Evolutionary conservation across 2,113 vertebrate species (phyloP).

Genomic region (Origma solitaria): DNA sequence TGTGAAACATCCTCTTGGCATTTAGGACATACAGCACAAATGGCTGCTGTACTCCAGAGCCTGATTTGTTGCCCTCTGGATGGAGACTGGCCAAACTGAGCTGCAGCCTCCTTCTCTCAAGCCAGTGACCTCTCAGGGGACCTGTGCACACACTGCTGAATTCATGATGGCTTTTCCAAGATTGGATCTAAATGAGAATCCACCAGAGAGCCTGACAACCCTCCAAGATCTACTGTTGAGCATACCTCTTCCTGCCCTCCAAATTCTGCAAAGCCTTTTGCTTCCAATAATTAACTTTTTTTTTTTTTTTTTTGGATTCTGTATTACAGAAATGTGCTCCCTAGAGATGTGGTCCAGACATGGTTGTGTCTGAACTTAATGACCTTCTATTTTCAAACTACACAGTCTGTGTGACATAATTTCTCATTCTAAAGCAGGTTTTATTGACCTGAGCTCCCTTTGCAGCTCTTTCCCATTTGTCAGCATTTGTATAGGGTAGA

Average conservation of each 20-base stretch:
- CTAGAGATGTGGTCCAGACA: background rate
- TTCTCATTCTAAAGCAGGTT: background rate
- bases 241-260: accelerated
- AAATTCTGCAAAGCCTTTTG: background rate
- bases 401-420: background rate
- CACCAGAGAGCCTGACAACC: background rate
- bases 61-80: background rate
- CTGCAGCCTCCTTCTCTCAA: background rate
- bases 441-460: background rate
- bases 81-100: background rate
- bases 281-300: background rate
- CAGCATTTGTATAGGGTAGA: background rate
- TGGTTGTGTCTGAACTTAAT: background rate
- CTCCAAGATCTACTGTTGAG: background rate
- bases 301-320: background rate
- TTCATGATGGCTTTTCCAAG: background rate
- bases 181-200: background rate
- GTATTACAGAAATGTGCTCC: background rate
- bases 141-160: background rate
- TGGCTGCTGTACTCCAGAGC: background rate
- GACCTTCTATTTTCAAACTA: background rate
- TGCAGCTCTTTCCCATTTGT: background rate
- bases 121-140: background rate
- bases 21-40: background rate
- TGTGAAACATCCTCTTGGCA: background rate